Conservation (phyloP, 2,888 invertebrate species). For the Cheilosia vulpina region DNA sequence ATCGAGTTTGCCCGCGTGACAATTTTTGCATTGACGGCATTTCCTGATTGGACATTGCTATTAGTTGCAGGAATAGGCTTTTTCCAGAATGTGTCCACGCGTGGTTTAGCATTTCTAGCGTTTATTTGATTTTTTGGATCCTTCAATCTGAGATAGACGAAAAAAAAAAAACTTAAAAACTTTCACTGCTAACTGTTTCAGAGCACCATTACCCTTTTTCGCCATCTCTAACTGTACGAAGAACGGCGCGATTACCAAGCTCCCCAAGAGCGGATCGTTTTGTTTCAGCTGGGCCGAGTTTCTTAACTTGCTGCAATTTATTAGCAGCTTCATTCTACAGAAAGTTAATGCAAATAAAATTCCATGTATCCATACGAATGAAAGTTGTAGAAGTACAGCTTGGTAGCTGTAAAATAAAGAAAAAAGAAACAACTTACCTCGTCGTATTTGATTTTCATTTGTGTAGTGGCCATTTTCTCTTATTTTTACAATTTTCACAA, state of each 20-base stretch:
- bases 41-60: conserved; percentile 50
- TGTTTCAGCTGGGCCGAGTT: conserved; percentile 78
- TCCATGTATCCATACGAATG: background rate
- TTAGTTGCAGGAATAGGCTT: conserved; percentile 76
- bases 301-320: conserved; percentile 79
- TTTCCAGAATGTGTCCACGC: conserved; percentile 82
- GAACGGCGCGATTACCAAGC: conserved; percentile 84
- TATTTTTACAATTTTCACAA: conserved; percentile 44
- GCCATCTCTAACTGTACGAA: conserved; percentile 79
- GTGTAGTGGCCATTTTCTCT: conserved; percentile 53
- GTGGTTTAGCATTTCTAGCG: conserved; percentile 82
- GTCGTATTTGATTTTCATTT: conserved; percentile 58
- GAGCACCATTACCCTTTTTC: conserved; percentile 80
- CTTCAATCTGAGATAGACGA: conserved; percentile 76
- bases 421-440: conserved; percentile 41
- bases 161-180: conserved; percentile 2
- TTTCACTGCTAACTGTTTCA: conserved; percentile 42
- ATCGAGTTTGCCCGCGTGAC: conserved; percentile 80
- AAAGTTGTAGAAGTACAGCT: conserved; percentile 7
- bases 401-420: conserved; percentile 28
- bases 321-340: conserved; percentile 80
- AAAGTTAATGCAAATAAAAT: background rate
- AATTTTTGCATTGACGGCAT: conserved; percentile 56
- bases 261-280: conserved; percentile 85
- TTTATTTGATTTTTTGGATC: conserved; percentile 78